Evolutionary conservation across 2,797 vertebrate genomes (phyloP).

Genomic region (Setipinna tenuifilis): DNA sequence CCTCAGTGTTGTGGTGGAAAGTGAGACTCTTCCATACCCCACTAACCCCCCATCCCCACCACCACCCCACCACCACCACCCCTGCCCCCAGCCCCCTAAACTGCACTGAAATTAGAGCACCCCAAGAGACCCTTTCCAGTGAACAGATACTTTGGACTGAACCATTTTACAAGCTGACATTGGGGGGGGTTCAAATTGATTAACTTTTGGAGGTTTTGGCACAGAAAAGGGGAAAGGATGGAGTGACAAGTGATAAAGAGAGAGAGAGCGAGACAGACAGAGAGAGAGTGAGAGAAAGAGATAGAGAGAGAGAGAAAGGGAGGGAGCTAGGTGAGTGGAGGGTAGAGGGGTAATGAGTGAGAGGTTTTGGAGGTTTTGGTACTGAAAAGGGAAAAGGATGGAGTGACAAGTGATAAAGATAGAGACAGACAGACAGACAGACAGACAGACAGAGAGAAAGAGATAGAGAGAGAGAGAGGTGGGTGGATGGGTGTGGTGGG

Average conservation of each 20-base stretch:
- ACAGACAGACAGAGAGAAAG: neutral
- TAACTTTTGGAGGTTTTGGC: no score
- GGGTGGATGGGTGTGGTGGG: neutral
- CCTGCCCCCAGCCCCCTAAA: neutral
- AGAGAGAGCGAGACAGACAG: no score
- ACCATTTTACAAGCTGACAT: slow-evolving; percentile 29
- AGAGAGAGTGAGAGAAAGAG: no score
- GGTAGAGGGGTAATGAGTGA: slow-evolving; percentile 22
- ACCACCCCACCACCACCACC: neutral
- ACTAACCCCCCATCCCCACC: neutral
- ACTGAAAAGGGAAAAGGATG: neutral
- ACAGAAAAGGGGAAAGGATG: no score
- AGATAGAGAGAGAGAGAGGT: slow-evolving; percentile 11
- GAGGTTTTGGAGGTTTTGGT: neutral
- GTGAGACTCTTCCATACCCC: neutral
- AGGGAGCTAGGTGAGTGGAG: neutral
- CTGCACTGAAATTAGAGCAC: slow-evolving; percentile 38
- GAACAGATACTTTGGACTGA: slow-evolving; percentile 41
- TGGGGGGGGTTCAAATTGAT: neutral
- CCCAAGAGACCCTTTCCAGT: slow-evolving; percentile 33
- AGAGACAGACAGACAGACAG: neutral
- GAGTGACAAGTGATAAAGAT: neutral
- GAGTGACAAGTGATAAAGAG: no score
- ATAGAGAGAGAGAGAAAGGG: no score
- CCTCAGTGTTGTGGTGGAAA: slow-evolving; percentile 25